Evolutionary conservation across 2,888 invertebrate genomes (phyloP).

Genomic region (Isotomurus palustris): DNA sequence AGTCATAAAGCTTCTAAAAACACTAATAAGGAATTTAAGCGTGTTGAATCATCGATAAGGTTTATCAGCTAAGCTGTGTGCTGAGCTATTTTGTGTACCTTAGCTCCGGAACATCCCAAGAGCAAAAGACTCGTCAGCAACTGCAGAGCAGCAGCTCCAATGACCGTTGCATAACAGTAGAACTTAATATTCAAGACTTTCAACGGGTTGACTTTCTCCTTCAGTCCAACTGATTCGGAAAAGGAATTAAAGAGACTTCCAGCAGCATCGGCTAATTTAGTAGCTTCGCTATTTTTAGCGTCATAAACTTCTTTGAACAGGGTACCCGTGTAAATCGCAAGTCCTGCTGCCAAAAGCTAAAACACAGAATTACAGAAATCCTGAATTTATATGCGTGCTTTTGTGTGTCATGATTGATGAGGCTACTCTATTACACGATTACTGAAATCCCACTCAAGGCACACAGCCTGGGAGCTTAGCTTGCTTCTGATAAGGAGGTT

Average conservation of each 20-base stretch:
- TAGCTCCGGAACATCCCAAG: conserved; percentile 34
- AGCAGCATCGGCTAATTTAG: conserved; percentile 7
- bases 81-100: too few species aligned
- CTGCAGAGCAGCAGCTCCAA: conserved; percentile 40
- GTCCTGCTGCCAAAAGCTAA: conserved; percentile 34
- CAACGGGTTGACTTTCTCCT: conserved; percentile 1
- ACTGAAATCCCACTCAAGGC: too few species aligned
- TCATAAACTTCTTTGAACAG: conserved; percentile 32
- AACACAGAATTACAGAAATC: conserved; percentile 5
- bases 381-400: too few species aligned
- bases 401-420: too few species aligned
- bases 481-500: too few species aligned
- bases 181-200: conserved; percentile 22
- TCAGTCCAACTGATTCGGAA: conserved; percentile 3
- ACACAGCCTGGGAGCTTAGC: too few species aligned
- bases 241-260: not conserved
- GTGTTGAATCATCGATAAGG: too few species aligned
- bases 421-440: too few species aligned
- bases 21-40: too few species aligned
- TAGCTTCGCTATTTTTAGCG: conserved; percentile 11
- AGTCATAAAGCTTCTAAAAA: too few species aligned
- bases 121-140: conserved; percentile 34
- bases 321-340: conserved; percentile 31
- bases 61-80: too few species aligned
- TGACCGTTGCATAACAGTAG: conserved; percentile 26